Base-by-base conservation (phyloP, 2,113 vertebrate genomes). In the Trogon melanurus region DNA sequence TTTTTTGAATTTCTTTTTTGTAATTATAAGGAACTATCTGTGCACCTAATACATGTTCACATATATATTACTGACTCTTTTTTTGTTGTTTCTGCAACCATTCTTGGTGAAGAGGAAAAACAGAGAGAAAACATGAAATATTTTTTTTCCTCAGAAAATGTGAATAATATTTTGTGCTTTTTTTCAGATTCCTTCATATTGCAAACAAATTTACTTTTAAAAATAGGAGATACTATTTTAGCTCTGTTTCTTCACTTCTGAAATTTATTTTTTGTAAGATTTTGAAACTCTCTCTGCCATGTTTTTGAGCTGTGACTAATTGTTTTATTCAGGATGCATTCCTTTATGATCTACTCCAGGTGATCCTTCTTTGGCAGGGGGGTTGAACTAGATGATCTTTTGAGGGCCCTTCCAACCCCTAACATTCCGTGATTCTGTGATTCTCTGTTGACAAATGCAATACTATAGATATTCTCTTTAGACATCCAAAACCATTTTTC, bases 401-500 rank as follows among this genome's bases (percentile, higher is more conserved):
- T 41, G 41, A 41, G 41, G 41, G 10, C 13, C 41, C 13, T 41
- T 41, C 41, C 41, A 41, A 41, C 41, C 4, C 41, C 41, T 41
- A 41, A 41, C 41, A 41, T 41, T 41, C 41, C 13, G 41, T 41
- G 41, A 41, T 41, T 41, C 41, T 75, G 57, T 11, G 5, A 30
- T 93, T 86, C 50, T 82, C 76, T 70, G 51, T 94, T 94, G 94
- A 96, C 67, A 96, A 83, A 85, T 93, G 73, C 94, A 96, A 91
- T 95, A 93, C 89, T 79, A 87, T 41, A 58, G 44, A 85, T 34
- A 56, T 57, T 85, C 13, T 92, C 62, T 86, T 85, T 60, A 92
- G 56, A 89, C 91, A 96, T 91, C 88, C 71, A 90, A 96, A 98
- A 88, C 78, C 98, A 90, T 66, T 97, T 93, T 97, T 90, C 56